These are phyloP conservation scores for Sciurus vulgaris DNA, from an alignment of 2,797 vertebrate genomes.

Conservation along the genomic window DNA sequence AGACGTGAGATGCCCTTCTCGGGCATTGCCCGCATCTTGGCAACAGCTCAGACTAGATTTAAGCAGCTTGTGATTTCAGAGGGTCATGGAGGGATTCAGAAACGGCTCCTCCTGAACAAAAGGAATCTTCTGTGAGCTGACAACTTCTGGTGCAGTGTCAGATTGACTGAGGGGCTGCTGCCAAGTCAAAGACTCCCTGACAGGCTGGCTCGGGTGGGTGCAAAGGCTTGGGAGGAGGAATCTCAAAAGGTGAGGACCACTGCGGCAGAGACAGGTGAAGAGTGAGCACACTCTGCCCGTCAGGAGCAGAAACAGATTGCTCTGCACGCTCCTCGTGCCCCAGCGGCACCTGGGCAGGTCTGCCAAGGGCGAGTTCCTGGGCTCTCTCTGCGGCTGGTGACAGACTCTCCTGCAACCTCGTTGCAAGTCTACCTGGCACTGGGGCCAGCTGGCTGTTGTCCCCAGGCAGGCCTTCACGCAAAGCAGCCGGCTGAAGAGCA, in stretches of 20 bases:
- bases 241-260: background rate
- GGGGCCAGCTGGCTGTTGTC: background rate
- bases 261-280: background rate
- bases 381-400: background rate
- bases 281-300: background rate
- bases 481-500: too few species aligned
- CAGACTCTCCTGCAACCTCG: background rate
- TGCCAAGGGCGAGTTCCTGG: background rate
- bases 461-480: background rate
- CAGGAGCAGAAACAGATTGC: background rate
- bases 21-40: background rate
- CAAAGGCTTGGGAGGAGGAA: background rate
- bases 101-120: background rate
- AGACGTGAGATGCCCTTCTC: background rate
- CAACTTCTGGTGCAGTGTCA: background rate
- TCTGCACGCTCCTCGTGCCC: too few species aligned
- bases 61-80: background rate
- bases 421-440: background rate
- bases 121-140: background rate
- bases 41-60: background rate
- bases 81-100: background rate
- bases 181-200: background rate
- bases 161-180: background rate
- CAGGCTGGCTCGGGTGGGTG: background rate
- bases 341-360: background rate